Percentiles rank a stretch among this genome's conserved stretches.
These are phyloP conservation scores for Plectrocnemia conspersa DNA, from an alignment of 1,140 invertebrate species.

Conservation along the genomic window DNA sequence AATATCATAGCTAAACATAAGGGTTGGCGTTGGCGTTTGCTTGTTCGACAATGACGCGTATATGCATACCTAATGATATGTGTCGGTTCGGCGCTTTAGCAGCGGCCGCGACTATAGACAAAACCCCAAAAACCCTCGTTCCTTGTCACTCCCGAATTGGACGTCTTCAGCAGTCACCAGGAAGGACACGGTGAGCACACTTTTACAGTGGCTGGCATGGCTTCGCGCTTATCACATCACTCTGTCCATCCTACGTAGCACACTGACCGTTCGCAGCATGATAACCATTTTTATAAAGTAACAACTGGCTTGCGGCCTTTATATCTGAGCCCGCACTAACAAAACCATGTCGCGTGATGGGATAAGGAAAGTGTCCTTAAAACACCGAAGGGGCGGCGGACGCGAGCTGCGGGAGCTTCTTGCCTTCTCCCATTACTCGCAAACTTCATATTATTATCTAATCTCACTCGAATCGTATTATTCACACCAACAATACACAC, in stretches of 20 bases:
- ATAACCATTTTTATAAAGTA: slow-evolving; percentile 40
- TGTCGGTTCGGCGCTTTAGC: no score
- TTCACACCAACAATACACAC: neutral
- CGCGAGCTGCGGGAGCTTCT: slow-evolving; percentile 49
- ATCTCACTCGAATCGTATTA: no score
- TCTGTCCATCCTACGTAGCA: slow-evolving; percentile 13
- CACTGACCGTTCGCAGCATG: neutral
- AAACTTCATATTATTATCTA: slow-evolving; percentile 28
- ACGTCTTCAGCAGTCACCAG: slow-evolving; percentile 9
- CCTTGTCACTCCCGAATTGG: slow-evolving; percentile 1
- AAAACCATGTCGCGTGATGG: slow-evolving; percentile 54
- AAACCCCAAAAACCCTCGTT: neutral
- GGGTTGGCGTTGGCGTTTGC: no score
- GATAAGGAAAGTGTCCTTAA: slow-evolving; percentile 61
- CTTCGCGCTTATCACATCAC: slow-evolving; percentile 24
- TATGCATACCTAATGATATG: no score
- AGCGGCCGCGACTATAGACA: neutral
- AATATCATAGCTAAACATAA: no score
- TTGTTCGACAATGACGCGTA: no score
- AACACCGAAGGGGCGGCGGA: slow-evolving; percentile 36
- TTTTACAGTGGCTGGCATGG: slow-evolving; percentile 34
- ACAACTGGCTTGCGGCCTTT: slow-evolving; percentile 40
- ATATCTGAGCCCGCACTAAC: slow-evolving; percentile 42
- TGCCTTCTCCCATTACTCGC: slow-evolving; percentile 58
- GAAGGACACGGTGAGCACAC: slow-evolving; percentile 30